Conservation (phyloP, 2,797 vertebrate species). For the Scleropages formosus region DNA sequence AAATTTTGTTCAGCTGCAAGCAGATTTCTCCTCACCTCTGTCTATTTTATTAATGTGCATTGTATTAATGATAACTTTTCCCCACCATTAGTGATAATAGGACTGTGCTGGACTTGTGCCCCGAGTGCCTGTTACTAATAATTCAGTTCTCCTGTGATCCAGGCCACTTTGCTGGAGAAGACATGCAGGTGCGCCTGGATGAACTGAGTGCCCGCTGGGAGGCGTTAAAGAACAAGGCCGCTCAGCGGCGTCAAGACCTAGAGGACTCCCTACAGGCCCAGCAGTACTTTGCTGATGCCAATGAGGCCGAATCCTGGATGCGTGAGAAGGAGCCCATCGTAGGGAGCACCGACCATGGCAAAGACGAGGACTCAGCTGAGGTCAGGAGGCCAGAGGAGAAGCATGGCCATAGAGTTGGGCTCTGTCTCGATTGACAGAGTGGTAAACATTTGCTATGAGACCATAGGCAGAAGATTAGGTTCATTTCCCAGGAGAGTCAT, state of each 20-base stretch:
- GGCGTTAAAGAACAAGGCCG: slow-evolving; percentile 84
- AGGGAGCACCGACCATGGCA: slow-evolving; percentile 91
- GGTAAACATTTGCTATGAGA: too few relatives aligned
- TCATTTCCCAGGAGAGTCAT: too few relatives aligned
- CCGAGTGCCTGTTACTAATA: not conserved
- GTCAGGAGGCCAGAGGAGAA: slow-evolving; percentile 52
- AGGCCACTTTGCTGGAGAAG: slow-evolving; percentile 96
- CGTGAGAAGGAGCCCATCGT: slow-evolving; percentile 98
- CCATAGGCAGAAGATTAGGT: too few relatives aligned
- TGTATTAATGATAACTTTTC: too few relatives aligned
- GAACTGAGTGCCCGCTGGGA: slow-evolving; percentile 95
- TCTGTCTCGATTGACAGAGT: too few relatives aligned
- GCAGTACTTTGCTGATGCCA: slow-evolving; percentile 98
- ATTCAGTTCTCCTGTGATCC: not conserved
- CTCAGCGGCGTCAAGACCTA: slow-evolving; percentile 91
- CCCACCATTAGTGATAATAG: too few relatives aligned
- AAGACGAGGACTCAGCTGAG: slow-evolving; percentile 98
- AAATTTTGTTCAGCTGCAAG: too few relatives aligned
- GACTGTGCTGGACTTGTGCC: not conserved
- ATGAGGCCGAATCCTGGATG: slow-evolving; percentile 98
- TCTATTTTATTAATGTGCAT: too few relatives aligned
- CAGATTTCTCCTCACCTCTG: too few relatives aligned
- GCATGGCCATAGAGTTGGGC: not conserved
- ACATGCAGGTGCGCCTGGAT: slow-evolving; percentile 83
- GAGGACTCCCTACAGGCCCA: slow-evolving; percentile 98